A percentile compares a stretch with the other conserved stretches of the same genome.
phyloP scores from a whole-genome alignment of 2,113 vertebrate genomes.

The Melanostigma gelatinosum region DNA sequence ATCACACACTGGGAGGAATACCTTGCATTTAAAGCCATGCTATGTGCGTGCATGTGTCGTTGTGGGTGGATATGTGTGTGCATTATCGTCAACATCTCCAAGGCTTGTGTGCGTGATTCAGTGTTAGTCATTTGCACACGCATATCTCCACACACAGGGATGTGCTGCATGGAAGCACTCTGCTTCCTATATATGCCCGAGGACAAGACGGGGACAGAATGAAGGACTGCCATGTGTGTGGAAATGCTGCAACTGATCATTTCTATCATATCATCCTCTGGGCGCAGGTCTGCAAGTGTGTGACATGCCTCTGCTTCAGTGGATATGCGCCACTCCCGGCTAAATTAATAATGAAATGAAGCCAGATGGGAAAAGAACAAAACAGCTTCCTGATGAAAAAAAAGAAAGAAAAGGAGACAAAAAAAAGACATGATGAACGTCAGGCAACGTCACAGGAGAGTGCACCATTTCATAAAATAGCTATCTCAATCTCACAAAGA shows the following conservation, averaged over 20 bases:
- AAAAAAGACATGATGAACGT: slow-evolving; percentile 41
- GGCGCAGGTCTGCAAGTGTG: slow-evolving; percentile 53
- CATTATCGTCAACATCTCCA: slow-evolving; percentile 11
- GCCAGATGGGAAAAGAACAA: slow-evolving; percentile 64
- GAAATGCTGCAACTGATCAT: slow-evolving; percentile 52
- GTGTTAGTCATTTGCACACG: slow-evolving; percentile 34
- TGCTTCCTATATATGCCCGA: background rate
- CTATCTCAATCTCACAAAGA: slow-evolving; percentile 56
- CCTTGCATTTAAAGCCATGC: slow-evolving; percentile 28
- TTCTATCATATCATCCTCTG: slow-evolving; percentile 55
- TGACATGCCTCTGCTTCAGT: slow-evolving; percentile 53
- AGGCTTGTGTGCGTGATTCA: background rate
- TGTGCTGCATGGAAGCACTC: background rate
- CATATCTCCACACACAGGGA: background rate
- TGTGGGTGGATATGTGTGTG: background rate
- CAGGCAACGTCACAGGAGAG: slow-evolving; percentile 69
- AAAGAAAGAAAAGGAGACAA: background rate
- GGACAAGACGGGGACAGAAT: slow-evolving; percentile 25
- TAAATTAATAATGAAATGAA: slow-evolving; percentile 69
- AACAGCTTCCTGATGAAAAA: slow-evolving; percentile 41
- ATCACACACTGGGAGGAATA: slow-evolving; percentile 19
- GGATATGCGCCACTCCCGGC: slow-evolving; percentile 39
- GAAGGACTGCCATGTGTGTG: slow-evolving; percentile 54
- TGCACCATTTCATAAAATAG: slow-evolving; percentile 59
- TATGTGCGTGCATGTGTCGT: background rate